Base-by-base conservation (phyloP, 2,888 invertebrate genomes). In the Lymantria dispar region DNA sequence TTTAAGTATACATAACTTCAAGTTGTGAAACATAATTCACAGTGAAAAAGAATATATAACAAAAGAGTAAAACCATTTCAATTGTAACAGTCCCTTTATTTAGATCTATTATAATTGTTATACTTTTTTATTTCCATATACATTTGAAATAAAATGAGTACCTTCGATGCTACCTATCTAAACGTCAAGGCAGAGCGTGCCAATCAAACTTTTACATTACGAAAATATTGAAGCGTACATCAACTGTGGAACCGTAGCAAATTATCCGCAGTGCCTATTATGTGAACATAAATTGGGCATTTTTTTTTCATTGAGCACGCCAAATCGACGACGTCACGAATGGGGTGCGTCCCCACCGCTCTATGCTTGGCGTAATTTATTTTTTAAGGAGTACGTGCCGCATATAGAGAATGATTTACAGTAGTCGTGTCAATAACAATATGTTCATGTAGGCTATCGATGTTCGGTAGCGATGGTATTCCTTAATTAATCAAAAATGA, bases 271-370 rank as follows among this genome's bases (percentile, higher is more conserved):
- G 69, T 76, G 77, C 70, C 76, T 76, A 76, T 83, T 84, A 83
- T 76, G 76, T 62, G 76, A 77, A 78, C 80, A 74, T 83, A 83
- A 84, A 83, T 82, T 76, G 74, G 68, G 61, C 65, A 60, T 79
- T 83, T 80, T 79, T 83, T 80, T 49, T 83, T 82, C 78, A 83
- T 79, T 74, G 76, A 71, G 71, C 81, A 78, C 78, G 80, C 76
- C 72, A 85, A 82, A 80, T 80, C 76, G 80, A 65, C 72, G 44
- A 72, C 75, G 79, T 76, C 86, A 87, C 87, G 87, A 74, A 84
- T 72, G 62, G 74, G 73, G 70, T 57, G 62, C 43, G 42, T 42
- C 43, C 43, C 48, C 42, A n/a, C 48, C 45, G 30, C 42, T 39
- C 39, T 38, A 31, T 48, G 45, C 43, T 43, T 37, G 47, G 8